These are phyloP conservation scores for Armadillidium nasatum DNA, from an alignment of 1,140 invertebrate species.

Conservation along the genomic window DNA sequence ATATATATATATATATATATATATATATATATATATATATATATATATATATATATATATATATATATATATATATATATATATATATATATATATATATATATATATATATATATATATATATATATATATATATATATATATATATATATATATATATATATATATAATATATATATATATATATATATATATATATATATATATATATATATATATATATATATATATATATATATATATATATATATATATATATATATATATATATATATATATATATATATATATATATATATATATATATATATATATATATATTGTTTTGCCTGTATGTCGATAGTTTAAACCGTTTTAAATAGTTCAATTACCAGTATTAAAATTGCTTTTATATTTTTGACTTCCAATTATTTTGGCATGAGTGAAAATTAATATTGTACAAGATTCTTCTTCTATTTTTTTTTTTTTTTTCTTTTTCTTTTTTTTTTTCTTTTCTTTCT, in stretches of 20 bases:
- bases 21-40: conserved; percentile 24
- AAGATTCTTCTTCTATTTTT: no score
- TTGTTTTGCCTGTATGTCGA: no score
- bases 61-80: conserved; percentile 14
- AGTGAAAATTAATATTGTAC: no score
- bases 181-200: neutral
- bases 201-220: no score
- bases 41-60: conserved; percentile 22
- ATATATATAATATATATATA: conserved; percentile 11
- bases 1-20: conserved; percentile 7
- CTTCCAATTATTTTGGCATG: no score
- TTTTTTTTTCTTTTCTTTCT: no score
- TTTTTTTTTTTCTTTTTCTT: no score
- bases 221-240: conserved; percentile 13
- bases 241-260: conserved; percentile 15
- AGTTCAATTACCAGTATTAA: no score
- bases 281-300: conserved; percentile 19
- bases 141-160: conserved; percentile 17
- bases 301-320: conserved; percentile 17
- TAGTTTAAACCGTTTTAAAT: no score
- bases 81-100: conserved; percentile 25
- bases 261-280: conserved; percentile 25
- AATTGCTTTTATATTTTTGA: no score
- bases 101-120: conserved; percentile 5
- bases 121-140: conserved; percentile 6